Percentiles rank a stretch among this genome's conserved stretches.
Evolutionary conservation across 2,113 vertebrate genomes (phyloP).

Genomic region (Anhinga rufa): DNA sequence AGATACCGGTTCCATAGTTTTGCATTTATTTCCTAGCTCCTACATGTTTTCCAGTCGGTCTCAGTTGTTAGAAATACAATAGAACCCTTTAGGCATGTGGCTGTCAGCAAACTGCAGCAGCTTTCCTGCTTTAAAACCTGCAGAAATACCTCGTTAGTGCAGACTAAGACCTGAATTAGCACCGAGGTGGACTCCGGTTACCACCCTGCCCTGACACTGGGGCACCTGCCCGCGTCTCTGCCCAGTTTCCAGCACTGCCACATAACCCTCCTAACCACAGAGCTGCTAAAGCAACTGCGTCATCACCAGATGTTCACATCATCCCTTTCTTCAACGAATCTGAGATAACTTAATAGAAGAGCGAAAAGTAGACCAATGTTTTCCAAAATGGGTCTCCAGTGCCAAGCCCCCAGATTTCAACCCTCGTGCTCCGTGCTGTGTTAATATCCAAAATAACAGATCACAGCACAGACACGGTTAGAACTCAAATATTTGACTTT

Average conservation of each 20-base stretch:
- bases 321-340: neutral
- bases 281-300: neutral
- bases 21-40: neutral
- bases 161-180: neutral
- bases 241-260: neutral
- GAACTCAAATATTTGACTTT: neutral
- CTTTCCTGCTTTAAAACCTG: neutral
- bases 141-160: neutral
- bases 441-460: too few relatives aligned
- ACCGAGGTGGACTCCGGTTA: neutral
- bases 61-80: neutral
- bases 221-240: neutral
- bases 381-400: neutral
- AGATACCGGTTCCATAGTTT: neutral
- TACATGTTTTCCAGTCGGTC: neutral
- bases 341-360: neutral
- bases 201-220: rapidly evolving
- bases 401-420: neutral
- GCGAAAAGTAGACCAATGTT: neutral
- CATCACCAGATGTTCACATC: neutral
- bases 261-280: too few relatives aligned
- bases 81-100: neutral
- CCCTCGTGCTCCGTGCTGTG: neutral
- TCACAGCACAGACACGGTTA: neutral
- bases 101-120: neutral